A percentile compares a stretch with the other conserved stretches of the same genome.
phyloP scores from a whole-genome alignment of 2,797 vertebrate species.

The Eidolon dupreanum region DNA sequence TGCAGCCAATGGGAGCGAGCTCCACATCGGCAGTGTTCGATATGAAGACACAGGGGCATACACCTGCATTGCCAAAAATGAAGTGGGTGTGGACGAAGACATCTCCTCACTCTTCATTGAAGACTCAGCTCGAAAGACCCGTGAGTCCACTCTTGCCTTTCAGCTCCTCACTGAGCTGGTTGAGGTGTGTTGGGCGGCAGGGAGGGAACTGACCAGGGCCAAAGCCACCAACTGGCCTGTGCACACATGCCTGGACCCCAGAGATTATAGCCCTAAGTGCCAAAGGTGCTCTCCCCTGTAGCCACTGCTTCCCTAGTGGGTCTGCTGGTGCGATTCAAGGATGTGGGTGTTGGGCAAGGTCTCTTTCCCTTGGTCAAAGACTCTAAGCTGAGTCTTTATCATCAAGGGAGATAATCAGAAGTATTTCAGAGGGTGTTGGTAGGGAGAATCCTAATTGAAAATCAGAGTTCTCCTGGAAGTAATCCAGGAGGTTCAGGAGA shows the following conservation, averaged over 20 bases:
- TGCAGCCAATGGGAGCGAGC: slow-evolving; percentile 92
- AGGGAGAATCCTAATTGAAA: slow-evolving; percentile 36
- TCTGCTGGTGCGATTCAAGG: background rate
- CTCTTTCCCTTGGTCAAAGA: background rate
- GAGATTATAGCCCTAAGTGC: background rate
- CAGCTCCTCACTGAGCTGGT: background rate
- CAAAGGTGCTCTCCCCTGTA: background rate
- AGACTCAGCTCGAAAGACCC: slow-evolving; percentile 96
- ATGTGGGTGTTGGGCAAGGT: background rate
- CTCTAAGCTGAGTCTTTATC: background rate
- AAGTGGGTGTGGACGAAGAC: slow-evolving; percentile 97
- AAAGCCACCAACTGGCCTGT: background rate
- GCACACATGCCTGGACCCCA: background rate
- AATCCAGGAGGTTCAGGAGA: background rate
- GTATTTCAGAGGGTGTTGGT: slow-evolving; percentile 10
- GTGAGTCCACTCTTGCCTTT: slow-evolving; percentile 85
- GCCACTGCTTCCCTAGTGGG: background rate
- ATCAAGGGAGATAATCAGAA: slow-evolving; percentile 57
- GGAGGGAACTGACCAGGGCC: background rate
- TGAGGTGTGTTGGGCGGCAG: too few relatives aligned
- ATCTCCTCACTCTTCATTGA: slow-evolving; percentile 98
- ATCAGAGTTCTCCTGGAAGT: background rate
- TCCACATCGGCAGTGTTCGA: slow-evolving; percentile 93
- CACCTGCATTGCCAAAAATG: slow-evolving; percentile 98
- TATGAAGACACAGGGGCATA: slow-evolving; percentile 99